Base-by-base conservation (phyloP, 2,113 vertebrate genomes). In the Saccopteryx leptura region DNA sequence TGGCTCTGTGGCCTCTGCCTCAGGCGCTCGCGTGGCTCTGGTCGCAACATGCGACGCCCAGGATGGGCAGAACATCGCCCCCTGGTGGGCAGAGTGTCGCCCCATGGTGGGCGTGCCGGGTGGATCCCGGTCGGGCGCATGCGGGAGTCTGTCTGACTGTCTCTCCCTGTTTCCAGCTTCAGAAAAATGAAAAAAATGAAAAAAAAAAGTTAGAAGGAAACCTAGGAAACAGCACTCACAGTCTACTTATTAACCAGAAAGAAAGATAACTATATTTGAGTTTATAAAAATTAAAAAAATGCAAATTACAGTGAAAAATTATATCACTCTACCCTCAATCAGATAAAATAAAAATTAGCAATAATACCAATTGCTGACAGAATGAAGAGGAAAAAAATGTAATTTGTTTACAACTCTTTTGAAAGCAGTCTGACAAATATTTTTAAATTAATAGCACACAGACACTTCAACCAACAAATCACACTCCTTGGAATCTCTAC, bases 271-370 rank as follows among this genome's bases (percentile, higher is more conserved):
- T 33, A 66, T 48, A 88, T 84, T 28, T 69, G 26, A 76, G n/a
- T 88, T 84, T 58, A 92, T 60, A 90, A 84, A 96, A 92, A 54
- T 87, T 82, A 65, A 94, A 65, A 94, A 94, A 92, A 69, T 48
- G 7, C 21, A 94, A 84, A 95, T 84, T 48, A 90, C 13, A 85
- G 17, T 33, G n/a, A 89, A 91, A 81, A 90, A 75, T 15, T 23
- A 76, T 58, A 56, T 31, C 65, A 71, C 54, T 90, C 56, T 21
- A 82, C n/a, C 46, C 28, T 17, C 48, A 81, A 75, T 84, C 39
- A 81, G 39, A 81, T 66, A 50, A 79, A 79, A 91, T 21, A 76
- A 90, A 94, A 88, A 61, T 54, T 48, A 76, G 5, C 28, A 90
- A 18, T 84, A 75, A 88, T 66, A 76, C 18, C 15, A 78, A 86